These are phyloP conservation scores for Hyperopisus bebe DNA, from an alignment of 2,113 vertebrate species.

Conservation along the genomic window DNA sequence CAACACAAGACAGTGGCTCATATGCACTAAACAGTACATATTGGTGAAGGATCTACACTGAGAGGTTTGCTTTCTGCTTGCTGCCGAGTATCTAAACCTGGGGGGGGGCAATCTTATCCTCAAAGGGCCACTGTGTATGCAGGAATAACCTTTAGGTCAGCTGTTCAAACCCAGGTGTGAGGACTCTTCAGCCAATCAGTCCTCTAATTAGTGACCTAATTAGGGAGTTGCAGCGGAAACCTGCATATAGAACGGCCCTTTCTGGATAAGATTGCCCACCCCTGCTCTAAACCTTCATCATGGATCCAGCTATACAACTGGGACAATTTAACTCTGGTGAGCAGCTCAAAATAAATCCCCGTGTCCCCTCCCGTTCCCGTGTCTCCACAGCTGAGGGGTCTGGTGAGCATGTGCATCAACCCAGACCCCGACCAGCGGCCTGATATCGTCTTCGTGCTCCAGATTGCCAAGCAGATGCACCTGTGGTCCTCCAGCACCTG, in stretches of 20 bases:
- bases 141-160: too few species aligned
- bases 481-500: slow-evolving; percentile 75
- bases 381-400: slow-evolving; percentile 65
- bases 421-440: slow-evolving; percentile 71
- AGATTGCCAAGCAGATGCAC: slow-evolving; percentile 77
- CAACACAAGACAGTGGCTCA: too few species aligned
- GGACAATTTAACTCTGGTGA: neutral
- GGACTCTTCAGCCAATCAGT: too few species aligned
- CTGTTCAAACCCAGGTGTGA: too few species aligned
- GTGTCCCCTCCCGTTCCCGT: slow-evolving; percentile 26
- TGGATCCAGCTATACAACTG: neutral
- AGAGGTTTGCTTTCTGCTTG: neutral
- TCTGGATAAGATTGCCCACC: too few species aligned
- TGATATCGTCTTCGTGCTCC: slow-evolving; percentile 74
- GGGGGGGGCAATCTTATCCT: too few species aligned
- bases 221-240: too few species aligned
- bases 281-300: neutral
- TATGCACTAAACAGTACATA: neutral
- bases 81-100: neutral
- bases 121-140: too few species aligned
- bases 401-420: slow-evolving; percentile 82
- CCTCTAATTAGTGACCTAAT: too few species aligned
- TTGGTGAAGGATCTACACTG: neutral
- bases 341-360: slow-evolving; percentile 27
- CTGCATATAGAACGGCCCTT: too few species aligned